phyloP scores from a whole-genome alignment of 1,140 invertebrate genomes.

The Solenopsis invicta region DNA sequence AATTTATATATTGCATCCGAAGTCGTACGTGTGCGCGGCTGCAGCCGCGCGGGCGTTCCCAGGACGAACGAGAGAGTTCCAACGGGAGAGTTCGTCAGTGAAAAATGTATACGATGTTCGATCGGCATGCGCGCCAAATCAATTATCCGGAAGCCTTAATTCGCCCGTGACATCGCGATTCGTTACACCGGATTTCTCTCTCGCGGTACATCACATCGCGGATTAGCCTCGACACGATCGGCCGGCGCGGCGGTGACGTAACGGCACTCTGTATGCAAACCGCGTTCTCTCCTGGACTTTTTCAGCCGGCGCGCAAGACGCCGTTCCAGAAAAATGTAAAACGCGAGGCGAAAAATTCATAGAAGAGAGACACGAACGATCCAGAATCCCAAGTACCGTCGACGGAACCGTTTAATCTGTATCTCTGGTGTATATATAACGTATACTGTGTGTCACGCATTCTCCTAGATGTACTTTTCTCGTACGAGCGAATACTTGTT shows the following conservation, averaged over 20 bases:
- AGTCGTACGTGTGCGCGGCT: background rate
- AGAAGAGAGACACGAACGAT: slow-evolving; percentile 3
- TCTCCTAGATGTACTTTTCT: slow-evolving; percentile 28
- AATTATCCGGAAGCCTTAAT: slow-evolving; percentile 30
- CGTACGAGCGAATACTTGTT: slow-evolving; percentile 7
- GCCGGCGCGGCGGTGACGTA: slow-evolving; percentile 37
- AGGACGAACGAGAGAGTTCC: background rate
- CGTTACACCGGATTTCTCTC: slow-evolving; percentile 40
- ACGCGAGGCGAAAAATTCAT: background rate
- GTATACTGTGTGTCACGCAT: slow-evolving; percentile 18
- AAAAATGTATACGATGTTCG: slow-evolving; percentile 35
- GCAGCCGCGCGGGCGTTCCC: background rate
- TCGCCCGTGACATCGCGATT: slow-evolving; percentile 28
- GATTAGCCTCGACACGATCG: slow-evolving; percentile 60
- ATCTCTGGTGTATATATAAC: slow-evolving; percentile 25
- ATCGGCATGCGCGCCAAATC: slow-evolving; percentile 11
- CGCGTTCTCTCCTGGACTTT: slow-evolving; percentile 37
- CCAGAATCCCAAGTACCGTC: background rate
- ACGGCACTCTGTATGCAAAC: slow-evolving; percentile 58
- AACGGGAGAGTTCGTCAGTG: background rate
- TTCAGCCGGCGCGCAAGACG: background rate
- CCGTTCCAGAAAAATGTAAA: slow-evolving; percentile 4
- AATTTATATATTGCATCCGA: background rate
- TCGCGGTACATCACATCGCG: background rate
- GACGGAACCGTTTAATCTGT: slow-evolving; percentile 33